These are phyloP conservation scores for Xiphophorus birchmanni DNA, from an alignment of 2,797 vertebrate genomes.

Conservation along the genomic window DNA sequence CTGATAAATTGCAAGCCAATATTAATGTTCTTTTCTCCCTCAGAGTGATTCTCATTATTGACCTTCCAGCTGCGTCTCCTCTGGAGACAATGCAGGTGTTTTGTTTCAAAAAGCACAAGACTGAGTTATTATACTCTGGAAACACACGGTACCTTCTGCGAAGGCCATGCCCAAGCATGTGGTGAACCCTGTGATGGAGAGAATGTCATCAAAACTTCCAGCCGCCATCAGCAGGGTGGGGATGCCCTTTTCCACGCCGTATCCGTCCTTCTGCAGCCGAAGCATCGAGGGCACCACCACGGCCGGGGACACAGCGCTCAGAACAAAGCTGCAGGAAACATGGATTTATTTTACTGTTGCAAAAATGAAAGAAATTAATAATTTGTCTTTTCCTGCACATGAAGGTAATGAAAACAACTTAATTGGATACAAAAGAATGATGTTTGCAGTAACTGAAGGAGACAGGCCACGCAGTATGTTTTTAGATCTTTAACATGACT, in stretches of 20 bases:
- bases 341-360: neutral
- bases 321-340: conserved; percentile 85
- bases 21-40: neutral
- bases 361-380: neutral
- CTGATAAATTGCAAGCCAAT: conserved; percentile 47
- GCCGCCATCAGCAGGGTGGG: conserved; percentile 93
- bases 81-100: conserved; percentile 9
- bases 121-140: neutral
- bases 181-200: conserved; percentile 97
- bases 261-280: conserved; percentile 88
- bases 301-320: conserved; percentile 93
- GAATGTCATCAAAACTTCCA: conserved; percentile 94
- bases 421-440: neutral
- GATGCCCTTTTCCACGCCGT: conserved; percentile 91
- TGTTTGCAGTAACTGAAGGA: neutral
- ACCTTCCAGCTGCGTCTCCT: conserved; percentile 9
- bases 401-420: neutral
- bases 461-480: neutral
- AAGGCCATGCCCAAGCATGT: conserved; percentile 94
- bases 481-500: neutral
- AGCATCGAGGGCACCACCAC: conserved; percentile 97
- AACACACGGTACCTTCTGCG: conserved; percentile 83
- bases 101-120: conserved; percentile 13
- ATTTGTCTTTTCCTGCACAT: neutral
- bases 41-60: conserved; percentile 1